Evolutionary conservation across 2,888 invertebrate species (phyloP), one percentile per base, ranked within the genome.

Genomic region (Camptogramma bilineatum): DNA sequence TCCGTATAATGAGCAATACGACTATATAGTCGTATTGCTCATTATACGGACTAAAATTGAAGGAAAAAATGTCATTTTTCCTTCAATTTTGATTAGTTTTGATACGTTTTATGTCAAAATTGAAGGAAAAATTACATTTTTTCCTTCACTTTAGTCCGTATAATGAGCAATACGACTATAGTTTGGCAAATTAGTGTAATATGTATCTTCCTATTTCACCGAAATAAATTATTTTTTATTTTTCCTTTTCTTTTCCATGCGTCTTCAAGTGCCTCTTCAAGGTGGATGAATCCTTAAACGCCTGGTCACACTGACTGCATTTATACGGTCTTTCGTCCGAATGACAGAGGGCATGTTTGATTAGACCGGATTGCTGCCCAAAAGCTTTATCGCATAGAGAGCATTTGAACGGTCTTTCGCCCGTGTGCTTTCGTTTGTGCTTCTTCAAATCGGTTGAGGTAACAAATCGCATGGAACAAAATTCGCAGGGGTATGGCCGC

Each of bases 371-470:
- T 0, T 93, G 80, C 69, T 95, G 95, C 0, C 94, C 93, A 54
- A 95, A 95, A 0, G 93, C 92, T 67, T 94, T 94, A 0, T 94
- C 88, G 66, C 95, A 95, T 54, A 89, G 90, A 0, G 87, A 87
- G 60, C 95, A 95, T 28, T 91, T 91, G 70, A 88, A 94, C 0
- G 95, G 95, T 2, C 94, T 83, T 68, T 95, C 95, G 0, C 95
- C 95, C 0, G 95, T 95, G 62, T 95, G 95, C 0, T 94, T 94
- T 0, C 95, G 80, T 0, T 62, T 18, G n/a, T 92, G 92, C 73
- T 95, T 95, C 73, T 94, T 95, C 0, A 95, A 76, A 0, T 95
- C 94, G 0, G 94, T 94, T 0, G 94, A 87, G 0, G 94, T 94
- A 0, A 94, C 89, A 57, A 95, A 91, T 7, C 91, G 87, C 94